Evolutionary conservation across 2,888 invertebrate species (phyloP), one percentile per base, ranked within the genome.

Genomic region (Notocelia uddmanniana): DNA sequence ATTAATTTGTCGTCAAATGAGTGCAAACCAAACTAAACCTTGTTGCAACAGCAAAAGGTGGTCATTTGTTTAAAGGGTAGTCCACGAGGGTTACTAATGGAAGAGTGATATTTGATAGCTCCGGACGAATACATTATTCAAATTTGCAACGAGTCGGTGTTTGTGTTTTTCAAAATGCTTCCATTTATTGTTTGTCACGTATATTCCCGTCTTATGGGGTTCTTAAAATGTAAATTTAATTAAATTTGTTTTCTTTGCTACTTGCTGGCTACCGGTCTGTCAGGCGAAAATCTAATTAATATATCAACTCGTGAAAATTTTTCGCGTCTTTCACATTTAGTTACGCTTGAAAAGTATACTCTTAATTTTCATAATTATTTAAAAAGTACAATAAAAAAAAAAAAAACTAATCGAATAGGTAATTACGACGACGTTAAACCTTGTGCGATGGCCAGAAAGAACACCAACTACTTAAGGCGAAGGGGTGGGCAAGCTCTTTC

Each of bases 51-150:
- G 55, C 23, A 62, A 50, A 67, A 18, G 41, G 45, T 58, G n/a
- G 18, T 18, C 15, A 34, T 50, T 63, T 9, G 50, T 15, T 50
- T 52, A 1, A 75, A 79, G 77, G 78, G 77, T 74, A 60, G 73
- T 77, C 79, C 78, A 79, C 79, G 82, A 83, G 84, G 82, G 82
- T 77, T 81, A 80, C 87, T 89, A 90, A 90, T 90, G 89, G 89
- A 89, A 87, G 84, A 85, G 82, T 87, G 89, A 87, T 89, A 89
- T 88, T 88, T 85, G 88, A 89, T 89, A 88, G 81, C 88, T 85
- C 84, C 77, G 79, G 81, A 80, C 83, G 85, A 85, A 88, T 85
- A 88, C 85, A 89, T 89, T 89, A 89, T 90, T 89, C 85, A 89
- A 89, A 89, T 89, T 89, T 81, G 84, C 83, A 81, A 83, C 84